Base-by-base conservation (phyloP, 2,113 vertebrate genomes). In the Oostethus manadensis region DNA sequence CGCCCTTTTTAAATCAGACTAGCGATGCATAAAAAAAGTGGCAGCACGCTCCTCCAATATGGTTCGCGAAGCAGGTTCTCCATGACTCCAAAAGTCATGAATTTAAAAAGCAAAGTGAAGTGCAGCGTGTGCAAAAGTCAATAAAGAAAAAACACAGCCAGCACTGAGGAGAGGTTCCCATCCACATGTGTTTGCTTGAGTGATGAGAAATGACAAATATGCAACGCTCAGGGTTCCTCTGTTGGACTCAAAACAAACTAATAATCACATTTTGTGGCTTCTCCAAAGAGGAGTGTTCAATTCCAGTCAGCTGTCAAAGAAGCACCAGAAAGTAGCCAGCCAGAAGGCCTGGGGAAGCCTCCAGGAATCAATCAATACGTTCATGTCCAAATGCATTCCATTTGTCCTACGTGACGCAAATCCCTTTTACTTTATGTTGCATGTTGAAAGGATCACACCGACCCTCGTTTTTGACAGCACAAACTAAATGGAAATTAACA, bases 11-110 rank as follows among this genome's bases (percentile, higher is more conserved):
- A 76, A 76, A 76, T 77, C 73, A 83, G 76, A 66, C 38, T 66
- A 67, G 76, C 73, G 70, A 78, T 83, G 79, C 74, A 85, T 83
- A 73, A 82, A 84, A 77, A 75, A 57, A 82, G 58, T 49, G 53
- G 68, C 47, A 57, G 68, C 64, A 58, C 42, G 46, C 60, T 60
- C 20, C 2, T 45, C 13, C 40, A 21, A 38, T 58, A 57, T 60
- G 18, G 62, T 61, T 79, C 56, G 45, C 16, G 68, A 70, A 68
- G 73, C 46, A 58, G 57, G 50, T 69, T 62, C 18, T 40, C 38
- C 38, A 4, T 10, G 40, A 60, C 33, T 13, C 58, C 45, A 47
- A 13, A 60, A 21, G 10, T 63, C 26, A 17, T 14, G 49, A 48
- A 50, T 48, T 57, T n/a, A 46, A 21, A 54, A 62, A 42, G 48